These are phyloP conservation scores for Caenorhabditis brenneri DNA, from an alignment of 1,140 invertebrate species.

Conservation along the genomic window DNA sequence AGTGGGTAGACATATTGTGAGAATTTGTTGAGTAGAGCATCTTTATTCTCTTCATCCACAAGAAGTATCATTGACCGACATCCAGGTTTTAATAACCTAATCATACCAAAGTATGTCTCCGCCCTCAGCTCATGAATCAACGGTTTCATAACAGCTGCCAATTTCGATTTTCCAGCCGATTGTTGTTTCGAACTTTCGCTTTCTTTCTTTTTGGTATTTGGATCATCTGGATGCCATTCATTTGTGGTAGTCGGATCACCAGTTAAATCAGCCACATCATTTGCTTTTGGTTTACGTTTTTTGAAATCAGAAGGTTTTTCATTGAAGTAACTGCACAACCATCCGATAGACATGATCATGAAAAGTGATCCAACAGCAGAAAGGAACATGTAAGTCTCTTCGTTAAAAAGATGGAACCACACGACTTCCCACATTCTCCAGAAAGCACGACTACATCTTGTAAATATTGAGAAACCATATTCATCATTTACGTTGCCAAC, in stretches of 20 bases:
- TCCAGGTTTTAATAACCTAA: constrained; percentile 89
- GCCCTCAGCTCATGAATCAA: constrained; percentile 86
- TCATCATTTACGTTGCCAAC: constrained; percentile 60
- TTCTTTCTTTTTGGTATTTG: constrained; percentile 55
- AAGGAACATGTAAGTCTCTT: constrained; percentile 65
- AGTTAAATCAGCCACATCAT: neutral
- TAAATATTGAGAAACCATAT: constrained; percentile 61
- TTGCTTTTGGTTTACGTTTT: constrained; percentile 30
- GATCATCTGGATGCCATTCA: constrained; percentile 70
- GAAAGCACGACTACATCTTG: constrained; percentile 52
- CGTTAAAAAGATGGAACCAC: constrained; percentile 64
- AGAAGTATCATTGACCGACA: constrained; percentile 89
- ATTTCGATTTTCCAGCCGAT: constrained; percentile 9
- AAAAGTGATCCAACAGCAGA: constrained; percentile 66
- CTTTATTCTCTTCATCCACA: constrained; percentile 84
- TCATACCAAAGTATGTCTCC: constrained; percentile 92
- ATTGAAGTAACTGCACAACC: constrained; percentile 57
- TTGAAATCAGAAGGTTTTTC: constrained; percentile 33
- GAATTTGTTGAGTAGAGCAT: constrained; percentile 86
- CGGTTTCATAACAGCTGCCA: constrained; percentile 58
- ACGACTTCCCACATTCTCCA: constrained; percentile 59
- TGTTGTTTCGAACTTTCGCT: neutral
- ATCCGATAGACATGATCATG: constrained; percentile 66
- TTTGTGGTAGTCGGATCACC: constrained; percentile 1
- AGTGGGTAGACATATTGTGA: constrained; percentile 92